Evolutionary conservation across 2,797 vertebrate species (phyloP), one percentile per base, ranked within the genome.

Genomic region (Spondyliosoma cantharus): DNA sequence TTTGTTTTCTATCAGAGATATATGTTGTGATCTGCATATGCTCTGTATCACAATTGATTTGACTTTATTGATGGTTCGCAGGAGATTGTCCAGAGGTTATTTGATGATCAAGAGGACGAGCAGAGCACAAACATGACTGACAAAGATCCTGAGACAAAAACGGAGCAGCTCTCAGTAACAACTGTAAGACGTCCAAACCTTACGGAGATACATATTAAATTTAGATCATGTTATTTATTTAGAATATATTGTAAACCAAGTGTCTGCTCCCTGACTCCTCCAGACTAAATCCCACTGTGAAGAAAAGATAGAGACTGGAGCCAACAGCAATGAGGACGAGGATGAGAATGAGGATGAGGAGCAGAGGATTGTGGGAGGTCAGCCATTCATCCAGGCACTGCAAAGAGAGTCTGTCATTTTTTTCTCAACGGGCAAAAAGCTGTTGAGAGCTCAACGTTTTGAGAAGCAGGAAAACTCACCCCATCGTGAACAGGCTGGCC

Each of bases 381-480:
- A 83, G 74, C 91, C 90, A 0, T 94, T 94, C 48, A 13, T 93
- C 49, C 94, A 93, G 69, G 88, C 87, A 6, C 82, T 71, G 6
- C 89, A 93, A 13, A 90, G 95, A 82, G 90, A 94, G 71, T 96
- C 95, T 0, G 95, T 96, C 56, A 96, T 96, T 69, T 92, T 95
- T 78, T 95, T 96, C 82, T 94, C 94, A 13, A 91, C 92, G 0
- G 91, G 93, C 19, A 92, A 92, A 90, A 92, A 86, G 53, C 65
- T 93, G 19, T 27, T 89, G 32, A 82, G 87, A 82, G 84, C 70
- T 0, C 78, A 83, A 0, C 69, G 8, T 7, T 78, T 90, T 78
- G 84, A 87, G 70, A 85, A 84, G 42, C 79, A 61, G 7, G 82
- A 86, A 11, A 75, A 43, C 5, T 66, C 65, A 1, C 58, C n/a